Conservation (phyloP, 2,113 vertebrate genomes). For the Gnathochromis pfefferi region DNA sequence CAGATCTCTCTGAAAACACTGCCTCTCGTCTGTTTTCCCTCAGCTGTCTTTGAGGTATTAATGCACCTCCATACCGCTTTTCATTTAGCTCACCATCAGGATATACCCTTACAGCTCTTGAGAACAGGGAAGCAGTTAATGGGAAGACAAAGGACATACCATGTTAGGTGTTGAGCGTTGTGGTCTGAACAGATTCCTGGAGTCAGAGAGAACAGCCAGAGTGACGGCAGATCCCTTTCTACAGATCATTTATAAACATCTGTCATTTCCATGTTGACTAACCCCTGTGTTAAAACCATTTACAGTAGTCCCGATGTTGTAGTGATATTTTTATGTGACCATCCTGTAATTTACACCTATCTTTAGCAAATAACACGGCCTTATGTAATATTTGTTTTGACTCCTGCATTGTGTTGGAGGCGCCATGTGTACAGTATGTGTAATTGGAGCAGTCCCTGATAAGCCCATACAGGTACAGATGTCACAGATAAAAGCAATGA, state of each 20-base stretch:
- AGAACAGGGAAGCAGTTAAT: conserved; percentile 17
- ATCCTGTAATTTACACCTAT: conserved; percentile 24
- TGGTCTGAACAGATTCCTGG: conserved; percentile 25
- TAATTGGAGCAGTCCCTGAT: background rate
- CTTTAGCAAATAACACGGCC: conserved; percentile 18
- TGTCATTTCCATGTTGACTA: conserved; percentile 31
- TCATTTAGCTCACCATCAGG: conserved; percentile 1
- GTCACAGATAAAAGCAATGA: background rate
- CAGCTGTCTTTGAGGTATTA: conserved; percentile 5
- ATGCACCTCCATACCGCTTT: background rate
- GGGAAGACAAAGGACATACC: conserved; percentile 39
- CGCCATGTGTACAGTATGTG: background rate
- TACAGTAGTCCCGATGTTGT: background rate
- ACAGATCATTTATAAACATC: conserved; percentile 50
- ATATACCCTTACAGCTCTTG: background rate
- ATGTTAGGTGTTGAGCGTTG: conserved; percentile 50
- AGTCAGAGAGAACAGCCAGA: background rate
- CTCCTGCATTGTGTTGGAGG: background rate
- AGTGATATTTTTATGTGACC: conserved; percentile 21
- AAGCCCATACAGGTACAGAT: background rate
- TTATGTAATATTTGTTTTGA: conserved; percentile 30
- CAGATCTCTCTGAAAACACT: conserved; percentile 19
- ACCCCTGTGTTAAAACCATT: conserved; percentile 9
- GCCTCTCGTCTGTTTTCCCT: background rate
- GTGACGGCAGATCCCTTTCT: conserved; percentile 29